Evolutionary conservation across 2,797 vertebrate species (phyloP).

Genomic region (Oryzias dopingdopingensis): DNA sequence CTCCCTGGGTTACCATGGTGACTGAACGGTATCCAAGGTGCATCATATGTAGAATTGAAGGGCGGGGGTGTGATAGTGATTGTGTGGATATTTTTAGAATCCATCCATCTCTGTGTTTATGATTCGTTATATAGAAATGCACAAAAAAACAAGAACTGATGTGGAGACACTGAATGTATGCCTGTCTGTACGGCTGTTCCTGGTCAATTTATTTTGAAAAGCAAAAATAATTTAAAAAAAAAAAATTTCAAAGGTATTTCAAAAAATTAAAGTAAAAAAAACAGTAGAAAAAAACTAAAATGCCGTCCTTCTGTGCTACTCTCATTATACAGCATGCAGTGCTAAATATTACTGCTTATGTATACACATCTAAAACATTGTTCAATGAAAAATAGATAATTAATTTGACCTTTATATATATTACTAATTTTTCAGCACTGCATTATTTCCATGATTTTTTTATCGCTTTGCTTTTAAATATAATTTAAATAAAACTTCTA

Average conservation of each 20-base stretch:
- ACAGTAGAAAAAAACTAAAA: not conserved
- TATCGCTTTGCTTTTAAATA: no score
- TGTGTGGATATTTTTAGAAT: conserved; percentile 47
- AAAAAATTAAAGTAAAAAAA: not conserved
- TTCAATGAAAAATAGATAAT: no score
- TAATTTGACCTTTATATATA: no score
- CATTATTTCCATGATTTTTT: no score
- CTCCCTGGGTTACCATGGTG: conserved; percentile 54
- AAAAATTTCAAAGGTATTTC: not conserved
- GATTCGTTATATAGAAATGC: conserved; percentile 7
- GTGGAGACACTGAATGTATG: not conserved
- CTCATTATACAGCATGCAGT: no score
- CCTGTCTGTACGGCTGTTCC: not conserved
- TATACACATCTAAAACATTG: no score
- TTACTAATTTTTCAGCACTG: no score
- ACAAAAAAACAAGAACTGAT: not conserved
- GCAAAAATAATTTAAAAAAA: not conserved
- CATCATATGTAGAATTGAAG: conserved; percentile 27
- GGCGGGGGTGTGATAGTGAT: conserved; percentile 25
- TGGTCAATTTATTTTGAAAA: not conserved
- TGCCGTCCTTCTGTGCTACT: no score
- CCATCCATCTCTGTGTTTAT: conserved; percentile 17
- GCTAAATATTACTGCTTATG: no score
- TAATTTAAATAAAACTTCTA: no score
- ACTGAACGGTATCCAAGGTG: conserved; percentile 54